phyloP scores from a whole-genome alignment of 2,797 vertebrate genomes.

The Danio albolineatus region DNA sequence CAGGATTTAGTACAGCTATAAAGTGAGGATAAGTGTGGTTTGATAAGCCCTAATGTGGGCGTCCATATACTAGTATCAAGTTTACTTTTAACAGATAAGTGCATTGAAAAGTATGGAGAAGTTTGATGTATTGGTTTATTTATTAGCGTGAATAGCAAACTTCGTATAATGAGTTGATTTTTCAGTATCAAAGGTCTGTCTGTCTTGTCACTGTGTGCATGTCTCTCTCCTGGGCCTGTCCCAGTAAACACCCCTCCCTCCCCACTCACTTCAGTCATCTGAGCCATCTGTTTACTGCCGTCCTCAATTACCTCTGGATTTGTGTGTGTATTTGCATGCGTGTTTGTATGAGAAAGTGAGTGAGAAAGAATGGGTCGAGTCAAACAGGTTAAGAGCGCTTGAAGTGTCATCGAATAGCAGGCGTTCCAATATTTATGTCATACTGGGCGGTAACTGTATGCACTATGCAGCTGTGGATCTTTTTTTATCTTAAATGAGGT shows the following conservation, averaged over 20 bases:
- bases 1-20: too few relatives aligned
- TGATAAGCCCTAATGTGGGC: background rate
- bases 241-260: conserved; percentile 30
- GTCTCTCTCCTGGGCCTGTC: conserved; percentile 15
- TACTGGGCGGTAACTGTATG: conserved; percentile 8
- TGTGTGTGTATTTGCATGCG: conserved; percentile 29
- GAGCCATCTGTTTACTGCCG: conserved; percentile 46
- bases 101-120: background rate
- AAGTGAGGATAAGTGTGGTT: too few relatives aligned
- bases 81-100: background rate
- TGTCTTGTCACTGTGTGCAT: conserved; percentile 9
- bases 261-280: conserved; percentile 43
- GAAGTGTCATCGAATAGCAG: conserved; percentile 35
- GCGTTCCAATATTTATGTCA: conserved; percentile 30
- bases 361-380: conserved; percentile 21
- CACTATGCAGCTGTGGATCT: conserved; percentile 14
- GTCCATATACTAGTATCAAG: background rate
- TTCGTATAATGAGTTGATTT: conserved; percentile 1
- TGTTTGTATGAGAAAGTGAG: conserved; percentile 1
- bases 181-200: conserved; percentile 2
- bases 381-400: conserved; percentile 33
- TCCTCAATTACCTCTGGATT: conserved; percentile 38
- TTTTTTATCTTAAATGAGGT: conserved; percentile 34
- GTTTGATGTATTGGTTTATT: background rate
- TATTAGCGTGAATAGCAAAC: background rate